Conservation (phyloP, 2,113 vertebrate species). For the Plotosus lineatus region DNA sequence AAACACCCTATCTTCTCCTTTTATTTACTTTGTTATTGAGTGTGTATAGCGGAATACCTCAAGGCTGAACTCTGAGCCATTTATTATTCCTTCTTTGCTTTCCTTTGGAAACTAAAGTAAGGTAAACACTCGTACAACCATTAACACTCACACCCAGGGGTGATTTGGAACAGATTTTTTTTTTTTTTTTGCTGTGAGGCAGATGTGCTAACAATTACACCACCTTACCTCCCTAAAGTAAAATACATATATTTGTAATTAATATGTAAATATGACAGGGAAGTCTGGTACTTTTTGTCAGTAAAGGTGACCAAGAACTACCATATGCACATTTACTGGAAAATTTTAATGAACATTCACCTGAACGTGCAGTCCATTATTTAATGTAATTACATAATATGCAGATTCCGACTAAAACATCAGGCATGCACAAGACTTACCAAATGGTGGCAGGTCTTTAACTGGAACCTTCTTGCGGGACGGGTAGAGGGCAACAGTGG, state of each 20-base stretch:
- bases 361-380: neutral
- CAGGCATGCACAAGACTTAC: constrained; percentile 68
- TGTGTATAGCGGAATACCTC: neutral
- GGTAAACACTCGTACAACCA: too few species aligned
- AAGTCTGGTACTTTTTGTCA: neutral
- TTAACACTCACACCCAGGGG: too few species aligned
- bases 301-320: too few species aligned
- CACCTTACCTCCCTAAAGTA: too few species aligned
- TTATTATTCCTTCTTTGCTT: neutral
- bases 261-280: neutral
- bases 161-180: too few species aligned
- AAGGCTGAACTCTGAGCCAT: neutral
- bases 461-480: constrained; percentile 93
- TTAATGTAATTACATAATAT: neutral
- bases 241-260: too few species aligned
- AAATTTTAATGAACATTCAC: neutral
- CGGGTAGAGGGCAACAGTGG: constrained; percentile 87
- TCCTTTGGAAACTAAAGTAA: neutral
- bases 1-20: neutral
- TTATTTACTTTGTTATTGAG: neutral
- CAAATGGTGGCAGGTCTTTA: constrained; percentile 94
- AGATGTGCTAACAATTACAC: too few species aligned
- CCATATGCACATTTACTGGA: too few species aligned
- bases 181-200: too few species aligned
- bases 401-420: too few species aligned